Conservation (phyloP, 2,113 vertebrate species). For the Ceyx melanurus region DNA sequence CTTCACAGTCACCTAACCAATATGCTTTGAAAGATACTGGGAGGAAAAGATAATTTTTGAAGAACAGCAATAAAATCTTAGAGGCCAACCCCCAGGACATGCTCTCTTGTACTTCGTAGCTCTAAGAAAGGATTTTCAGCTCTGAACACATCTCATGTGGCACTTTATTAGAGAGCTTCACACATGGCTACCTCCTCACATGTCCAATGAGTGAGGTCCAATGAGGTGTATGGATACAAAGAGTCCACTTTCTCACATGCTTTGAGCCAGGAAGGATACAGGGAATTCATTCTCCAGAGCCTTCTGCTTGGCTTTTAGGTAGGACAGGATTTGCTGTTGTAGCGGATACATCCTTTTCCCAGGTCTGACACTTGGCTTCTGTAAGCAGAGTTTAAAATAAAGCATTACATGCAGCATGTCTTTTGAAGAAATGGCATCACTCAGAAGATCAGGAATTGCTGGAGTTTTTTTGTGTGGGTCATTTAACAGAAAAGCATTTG, state of each 20-base stretch:
- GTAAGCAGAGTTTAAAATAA: background rate
- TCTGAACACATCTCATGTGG: background rate
- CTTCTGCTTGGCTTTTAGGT: background rate
- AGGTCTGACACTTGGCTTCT: background rate
- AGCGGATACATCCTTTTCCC: background rate
- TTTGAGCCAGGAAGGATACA: background rate
- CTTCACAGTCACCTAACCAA: background rate
- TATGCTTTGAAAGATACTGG: background rate
- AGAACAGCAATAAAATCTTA: fast-evolving
- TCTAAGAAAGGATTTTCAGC: background rate
- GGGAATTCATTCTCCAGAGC: background rate
- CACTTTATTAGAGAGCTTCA: background rate
- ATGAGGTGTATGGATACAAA: background rate
- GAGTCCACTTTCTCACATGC: background rate
- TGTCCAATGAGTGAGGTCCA: background rate
- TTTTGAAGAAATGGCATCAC: background rate
- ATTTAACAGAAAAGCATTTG: background rate
- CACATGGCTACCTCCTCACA: fast-evolving
- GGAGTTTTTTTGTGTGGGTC: background rate
- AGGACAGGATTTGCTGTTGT: background rate
- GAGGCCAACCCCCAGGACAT: background rate
- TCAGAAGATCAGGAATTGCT: background rate
- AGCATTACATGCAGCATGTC: background rate
- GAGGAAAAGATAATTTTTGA: background rate
- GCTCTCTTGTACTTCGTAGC: background rate